Base-by-base conservation (phyloP, 2,113 vertebrate genomes). In the Daphoenositta chrysoptera region DNA sequence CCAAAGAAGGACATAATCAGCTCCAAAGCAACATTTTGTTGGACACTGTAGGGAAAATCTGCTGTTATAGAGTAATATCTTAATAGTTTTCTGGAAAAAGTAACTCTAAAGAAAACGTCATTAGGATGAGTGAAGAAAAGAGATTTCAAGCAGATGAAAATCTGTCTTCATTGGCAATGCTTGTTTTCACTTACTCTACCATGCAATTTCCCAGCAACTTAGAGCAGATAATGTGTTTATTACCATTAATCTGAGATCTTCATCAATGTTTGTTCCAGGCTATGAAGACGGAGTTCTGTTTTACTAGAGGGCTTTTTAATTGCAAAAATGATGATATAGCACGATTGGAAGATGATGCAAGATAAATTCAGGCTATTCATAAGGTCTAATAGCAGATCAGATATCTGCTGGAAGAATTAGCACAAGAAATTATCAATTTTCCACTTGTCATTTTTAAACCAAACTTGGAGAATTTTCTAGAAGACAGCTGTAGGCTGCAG, bases 221-320 rank as follows among this genome's bases (percentile, higher is more conserved):
- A 56, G 90, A 96, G 76, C 60, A 93, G 64, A 64, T 93, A 90
- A 88, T 77, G 47, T 80, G 75, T 93, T 94, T 80, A 77, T 66
- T 83, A 72, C 20, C 19, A 39, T 70, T 90, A 88, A 83, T 88
- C 75, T 73, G 58, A 90, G 39, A 70, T 50, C 45, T 92, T 54
- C 56, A 83, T 77, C 83, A 69, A 3, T 76, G 26, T 81, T 96
- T 86, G 39, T 95, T 94, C 30, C 70, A 83, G 77, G n/a, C 53
- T 83, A 20, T 33, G 60, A 64, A 84, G 61, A 65, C 1, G 1
- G 39, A 80, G 30, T 53, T 94, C 68, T 95, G 22, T 81, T 93
- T 50, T 9, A 79, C 53, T 45, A 65, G 45, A 57, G n/a, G 35
- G 31, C 10, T 63, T 94, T 95, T 86, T 71, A 83, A 68, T 92